phyloP scores from a whole-genome alignment of 2,113 vertebrate genomes.

The Xerus inauris region DNA sequence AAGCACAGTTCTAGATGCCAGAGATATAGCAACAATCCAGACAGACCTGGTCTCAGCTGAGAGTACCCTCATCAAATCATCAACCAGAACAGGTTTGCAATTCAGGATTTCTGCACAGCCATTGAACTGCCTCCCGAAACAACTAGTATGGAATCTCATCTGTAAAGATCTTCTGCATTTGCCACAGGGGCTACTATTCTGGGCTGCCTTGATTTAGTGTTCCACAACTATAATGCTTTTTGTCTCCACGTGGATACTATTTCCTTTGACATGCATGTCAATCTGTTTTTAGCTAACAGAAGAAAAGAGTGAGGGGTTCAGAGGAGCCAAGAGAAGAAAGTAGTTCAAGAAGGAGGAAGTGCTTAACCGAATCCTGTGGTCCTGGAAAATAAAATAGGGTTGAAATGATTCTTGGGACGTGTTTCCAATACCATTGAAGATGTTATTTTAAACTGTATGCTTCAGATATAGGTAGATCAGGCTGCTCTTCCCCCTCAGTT shows the following conservation, averaged over 20 bases:
- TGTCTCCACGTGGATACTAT: background rate
- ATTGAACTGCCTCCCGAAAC: background rate
- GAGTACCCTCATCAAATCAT: background rate
- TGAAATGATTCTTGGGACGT: background rate
- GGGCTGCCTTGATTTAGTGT: background rate
- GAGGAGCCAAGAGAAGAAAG: background rate
- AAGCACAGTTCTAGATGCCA: background rate
- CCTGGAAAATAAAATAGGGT: background rate
- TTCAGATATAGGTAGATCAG: background rate
- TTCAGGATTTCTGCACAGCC: background rate
- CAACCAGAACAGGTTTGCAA: background rate
- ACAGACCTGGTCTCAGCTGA: background rate
- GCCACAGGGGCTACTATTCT: background rate
- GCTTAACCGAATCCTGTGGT: background rate
- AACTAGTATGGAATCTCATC: background rate
- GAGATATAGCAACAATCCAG: background rate
- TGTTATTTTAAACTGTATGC: background rate
- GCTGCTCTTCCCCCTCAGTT: background rate
- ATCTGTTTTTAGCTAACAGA: background rate
- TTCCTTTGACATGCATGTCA: background rate
- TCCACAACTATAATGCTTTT: background rate
- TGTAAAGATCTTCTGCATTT: background rate
- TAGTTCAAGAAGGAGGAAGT: background rate
- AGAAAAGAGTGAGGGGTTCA: no score
- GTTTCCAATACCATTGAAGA: background rate